Evolutionary conservation across 2,888 invertebrate genomes (phyloP), one percentile per base, ranked within the genome.

Genomic region (Siphonodentalium dalli): DNA sequence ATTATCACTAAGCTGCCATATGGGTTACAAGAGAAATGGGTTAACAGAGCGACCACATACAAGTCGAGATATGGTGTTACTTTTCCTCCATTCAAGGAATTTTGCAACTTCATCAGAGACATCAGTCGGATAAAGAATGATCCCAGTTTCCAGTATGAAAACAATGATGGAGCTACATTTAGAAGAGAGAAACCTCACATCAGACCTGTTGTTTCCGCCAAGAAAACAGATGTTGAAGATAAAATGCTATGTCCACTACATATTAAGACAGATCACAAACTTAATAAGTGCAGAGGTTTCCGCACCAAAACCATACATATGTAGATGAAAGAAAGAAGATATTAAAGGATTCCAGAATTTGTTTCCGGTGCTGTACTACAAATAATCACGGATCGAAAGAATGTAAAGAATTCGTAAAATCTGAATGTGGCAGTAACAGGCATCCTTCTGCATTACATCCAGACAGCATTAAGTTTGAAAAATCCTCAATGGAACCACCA

Each of bases 361-460:
- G 48, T 23, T 15, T 40, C 11, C 21, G 31, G 6, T 48, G 48
- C 26, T 40, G n/a, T 13, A 40, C 24, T 13, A 33, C 37, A 9
- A 40, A 26, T n/a, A 26, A 48, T 4, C 48, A 48, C 24, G 29
- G 6, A 21, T 24, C 48, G 6, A 23, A 28, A 23, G 40, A 48
- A 26, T 48, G 39, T 31, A 18, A 11, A 29, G 21, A 15, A 7
- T 20, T 33, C n/a, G 39, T 39, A 15, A 39, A n/a, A 11, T 48
- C 40, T 27, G 40, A 28, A 21, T 39, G 40, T 21, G 21, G 23
- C 4, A 40, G 29, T 20, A 15, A 27, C 5, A n/a, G n/a, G n/a
- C n/a, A n/a, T n/a, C n/a, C n/a, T n/a, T n/a, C n/a, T n/a, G n/a
- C n/a, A n/a, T n/a, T n/a, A n/a, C n/a, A n/a, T n/a, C n/a, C n/a